phyloP scores from a whole-genome alignment of 2,797 vertebrate genomes.

The Harpagifer antarcticus region DNA sequence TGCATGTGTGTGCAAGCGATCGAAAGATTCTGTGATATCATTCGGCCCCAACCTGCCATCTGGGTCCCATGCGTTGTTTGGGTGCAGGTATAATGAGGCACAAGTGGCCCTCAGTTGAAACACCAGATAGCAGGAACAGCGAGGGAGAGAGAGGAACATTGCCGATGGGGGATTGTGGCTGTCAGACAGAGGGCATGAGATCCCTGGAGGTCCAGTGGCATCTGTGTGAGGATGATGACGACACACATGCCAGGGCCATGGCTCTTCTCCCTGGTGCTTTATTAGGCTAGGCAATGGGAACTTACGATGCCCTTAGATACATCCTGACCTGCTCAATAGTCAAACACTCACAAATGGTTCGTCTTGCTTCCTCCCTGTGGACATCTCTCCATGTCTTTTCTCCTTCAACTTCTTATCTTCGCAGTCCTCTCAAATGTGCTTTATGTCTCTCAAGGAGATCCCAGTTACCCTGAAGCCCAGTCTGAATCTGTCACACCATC shows the following conservation, averaged over 20 bases:
- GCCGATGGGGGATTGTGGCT: constrained; percentile 9
- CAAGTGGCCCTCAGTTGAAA: constrained; percentile 37
- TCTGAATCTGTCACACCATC: constrained; percentile 37
- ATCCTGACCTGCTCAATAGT: constrained; percentile 22
- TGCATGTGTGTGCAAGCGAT: constrained; percentile 10
- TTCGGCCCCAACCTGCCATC: constrained; percentile 5
- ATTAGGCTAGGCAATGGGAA: constrained; percentile 44
- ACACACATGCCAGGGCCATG: constrained; percentile 6
- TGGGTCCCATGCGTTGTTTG: constrained; percentile 25
- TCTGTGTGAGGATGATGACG: constrained; percentile 35
- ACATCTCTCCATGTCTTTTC: constrained; percentile 23
- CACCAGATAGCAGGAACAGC: constrained; percentile 23
- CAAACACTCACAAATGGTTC: constrained; percentile 23
- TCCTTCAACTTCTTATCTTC: constrained; percentile 33
- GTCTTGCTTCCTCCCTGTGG: constrained; percentile 31
- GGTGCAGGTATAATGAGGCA: constrained; percentile 50
- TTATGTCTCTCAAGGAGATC: constrained; percentile 33
- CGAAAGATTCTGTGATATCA: neutral
- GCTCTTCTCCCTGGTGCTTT: constrained; percentile 52
- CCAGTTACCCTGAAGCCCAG: constrained; percentile 34
- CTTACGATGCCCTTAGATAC: constrained; percentile 34
- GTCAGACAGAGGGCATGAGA: constrained; percentile 35
- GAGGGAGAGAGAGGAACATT: constrained; percentile 19
- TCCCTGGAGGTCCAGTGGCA: constrained; percentile 36
- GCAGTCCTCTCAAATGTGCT: constrained; percentile 46